phyloP scores from a whole-genome alignment of 2,888 invertebrate species.

The Germaria angustata region DNA sequence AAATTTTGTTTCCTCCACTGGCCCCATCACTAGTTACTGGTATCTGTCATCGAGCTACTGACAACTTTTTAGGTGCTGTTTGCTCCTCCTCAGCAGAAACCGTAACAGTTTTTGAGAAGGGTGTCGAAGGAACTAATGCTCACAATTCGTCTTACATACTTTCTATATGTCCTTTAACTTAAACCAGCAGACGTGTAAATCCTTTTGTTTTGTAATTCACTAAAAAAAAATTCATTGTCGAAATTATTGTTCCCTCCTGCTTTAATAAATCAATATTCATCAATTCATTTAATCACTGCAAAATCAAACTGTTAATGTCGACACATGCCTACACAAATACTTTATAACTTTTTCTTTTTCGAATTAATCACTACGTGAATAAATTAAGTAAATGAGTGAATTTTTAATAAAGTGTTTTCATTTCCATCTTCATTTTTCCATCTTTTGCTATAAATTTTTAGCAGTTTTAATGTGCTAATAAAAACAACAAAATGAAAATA shows the following conservation, averaged over 20 bases:
- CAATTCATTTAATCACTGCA: not conserved
- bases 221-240: too few relatives aligned
- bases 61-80: too few relatives aligned
- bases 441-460: conserved; percentile 29
- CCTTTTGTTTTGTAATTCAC: too few relatives aligned
- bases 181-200: too few relatives aligned
- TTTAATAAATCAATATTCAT: conserved; percentile 10
- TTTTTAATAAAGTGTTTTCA: conserved; percentile 44
- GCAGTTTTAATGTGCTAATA: conserved; percentile 59
- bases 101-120: too few relatives aligned
- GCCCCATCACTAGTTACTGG: too few relatives aligned
- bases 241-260: conserved; percentile 9
- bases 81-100: too few relatives aligned
- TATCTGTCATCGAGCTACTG: too few relatives aligned
- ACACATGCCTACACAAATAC: too few relatives aligned
- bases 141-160: not conserved
- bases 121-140: too few relatives aligned
- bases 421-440: conserved; percentile 21
- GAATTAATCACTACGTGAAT: conserved; percentile 20
- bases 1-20: too few relatives aligned
- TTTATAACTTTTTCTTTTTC: not conserved
- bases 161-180: too few relatives aligned
- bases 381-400: conserved; percentile 48
- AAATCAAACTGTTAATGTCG: conserved; percentile 10
- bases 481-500: conserved; percentile 41